Evolutionary conservation across 2,797 vertebrate species (phyloP), one percentile per base, ranked within the genome.

Genomic region (Pipistrellus pipistrellus): DNA sequence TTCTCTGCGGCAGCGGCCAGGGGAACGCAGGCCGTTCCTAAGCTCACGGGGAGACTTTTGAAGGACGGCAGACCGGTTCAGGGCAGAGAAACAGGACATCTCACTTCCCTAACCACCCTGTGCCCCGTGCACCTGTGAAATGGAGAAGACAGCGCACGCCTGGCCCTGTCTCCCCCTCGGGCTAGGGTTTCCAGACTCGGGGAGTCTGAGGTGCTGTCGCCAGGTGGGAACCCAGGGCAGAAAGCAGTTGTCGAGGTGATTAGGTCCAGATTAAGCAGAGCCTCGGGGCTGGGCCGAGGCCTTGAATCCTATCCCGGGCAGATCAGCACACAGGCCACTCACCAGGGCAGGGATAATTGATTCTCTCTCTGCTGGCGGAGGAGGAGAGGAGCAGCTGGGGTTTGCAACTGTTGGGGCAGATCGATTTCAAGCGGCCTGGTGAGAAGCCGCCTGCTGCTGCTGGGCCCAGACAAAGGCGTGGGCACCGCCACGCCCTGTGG

Each of bases 361-460:
- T 92, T 95, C 94, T 86, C 83, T 81, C 75, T 91, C 83, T 72
- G 35, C 71, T 8, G 48, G 57, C 83, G 2, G 13, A 41, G 57
- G 30, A 64, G 38, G 3, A 3, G 41, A 44, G 77, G 86, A 95
- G 88, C 97, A 97, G 96, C 96, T 96, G 96, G 76, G 73, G n/a
- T 68, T 87, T 90, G 81, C 97, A 97, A 96, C 96, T 96, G 97
- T 88, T 92, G 85, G 0, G 41, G 82, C 73, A 82, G 96, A 97
- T 97, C 17, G 2, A 51, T 97, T 97, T 97, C 97, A 96, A 90
- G 84, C 78, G 69, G 88, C 51, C 30, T 38, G 62, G 91, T 69
- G 23, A 35, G 81, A 77, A 84, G 83, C 71, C 71, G 93, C 41
- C 77, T 51, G 66, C n/a, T 51, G 66, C n/a, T 68, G 44, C 77